phyloP scores from a whole-genome alignment of 2,797 vertebrate genomes.

The Brachyalestes nurse region DNA sequence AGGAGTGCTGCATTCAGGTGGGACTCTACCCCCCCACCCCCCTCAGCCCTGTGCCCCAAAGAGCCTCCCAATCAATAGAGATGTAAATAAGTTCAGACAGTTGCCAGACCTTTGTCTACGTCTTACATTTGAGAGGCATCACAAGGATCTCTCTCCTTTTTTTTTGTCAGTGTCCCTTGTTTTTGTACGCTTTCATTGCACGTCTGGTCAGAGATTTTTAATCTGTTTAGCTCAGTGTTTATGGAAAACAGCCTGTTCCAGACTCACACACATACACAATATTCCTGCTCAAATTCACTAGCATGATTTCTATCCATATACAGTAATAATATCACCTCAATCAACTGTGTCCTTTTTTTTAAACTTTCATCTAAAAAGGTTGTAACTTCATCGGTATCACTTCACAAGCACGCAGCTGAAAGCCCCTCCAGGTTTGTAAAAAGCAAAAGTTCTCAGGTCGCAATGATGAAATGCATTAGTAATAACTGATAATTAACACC shows the following conservation, averaged over 20 bases:
- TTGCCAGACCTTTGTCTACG: slow-evolving; percentile 72
- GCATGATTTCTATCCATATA: slow-evolving; percentile 1
- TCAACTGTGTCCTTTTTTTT: not conserved
- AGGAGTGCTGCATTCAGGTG: slow-evolving; percentile 61
- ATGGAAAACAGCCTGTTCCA: slow-evolving; percentile 37
- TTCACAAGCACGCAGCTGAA: slow-evolving; percentile 49
- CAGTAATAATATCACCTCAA: slow-evolving; percentile 10
- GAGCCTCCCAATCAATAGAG: slow-evolving; percentile 68
- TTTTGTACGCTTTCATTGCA: slow-evolving; percentile 39
- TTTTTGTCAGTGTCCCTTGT: slow-evolving; percentile 39
- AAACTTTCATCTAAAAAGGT: not conserved
- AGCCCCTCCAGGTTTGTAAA: slow-evolving; percentile 65
- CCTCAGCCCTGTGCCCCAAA: slow-evolving; percentile 49
- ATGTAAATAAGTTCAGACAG: slow-evolving; percentile 77
- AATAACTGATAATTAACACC: slow-evolving; percentile 82
- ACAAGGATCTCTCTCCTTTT: slow-evolving; percentile 58
- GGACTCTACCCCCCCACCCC: slow-evolving; percentile 27
- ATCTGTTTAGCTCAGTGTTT: slow-evolving; percentile 56
- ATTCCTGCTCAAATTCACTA: slow-evolving; percentile 7
- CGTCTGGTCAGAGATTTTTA: slow-evolving; percentile 44
- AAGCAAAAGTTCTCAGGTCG: slow-evolving; percentile 72
- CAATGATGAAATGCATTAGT: slow-evolving; percentile 79
- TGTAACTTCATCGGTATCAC: slow-evolving; percentile 1
- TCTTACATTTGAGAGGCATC: slow-evolving; percentile 62
- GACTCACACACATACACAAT: slow-evolving; percentile 31